Evolutionary conservation across 2,888 invertebrate species (phyloP).

Genomic region (Agrypnus murinus): DNA sequence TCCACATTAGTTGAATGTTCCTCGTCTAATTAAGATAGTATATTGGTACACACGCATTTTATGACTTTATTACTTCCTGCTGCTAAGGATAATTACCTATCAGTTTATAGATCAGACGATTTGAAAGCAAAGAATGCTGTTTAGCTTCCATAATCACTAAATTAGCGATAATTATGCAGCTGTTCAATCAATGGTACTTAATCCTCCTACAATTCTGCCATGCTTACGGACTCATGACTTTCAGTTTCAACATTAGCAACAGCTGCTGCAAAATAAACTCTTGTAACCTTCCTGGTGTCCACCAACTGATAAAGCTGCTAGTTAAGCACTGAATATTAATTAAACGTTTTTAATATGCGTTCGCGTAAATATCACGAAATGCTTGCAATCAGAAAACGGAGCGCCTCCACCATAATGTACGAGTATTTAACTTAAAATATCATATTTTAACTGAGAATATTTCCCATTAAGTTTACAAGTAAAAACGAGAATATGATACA

Average conservation of each 20-base stretch:
- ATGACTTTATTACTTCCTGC: conserved; percentile 2
- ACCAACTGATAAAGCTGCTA: not conserved
- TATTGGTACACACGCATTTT: not conserved
- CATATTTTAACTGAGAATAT: no score
- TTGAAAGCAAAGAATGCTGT: not conserved
- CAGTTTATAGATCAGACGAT: conserved; percentile 1
- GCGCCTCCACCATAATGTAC: no score
- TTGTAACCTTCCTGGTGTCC: not conserved
- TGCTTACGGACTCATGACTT: conserved; percentile 9
- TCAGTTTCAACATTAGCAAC: conserved; percentile 13
- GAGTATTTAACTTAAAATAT: no score
- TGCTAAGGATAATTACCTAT: not conserved
- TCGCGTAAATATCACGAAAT: no score
- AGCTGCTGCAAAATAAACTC: conserved; percentile 14
- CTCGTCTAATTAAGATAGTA: not conserved
- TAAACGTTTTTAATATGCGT: no score
- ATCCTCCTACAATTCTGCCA: not conserved
- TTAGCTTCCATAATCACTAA: conserved; percentile 16
- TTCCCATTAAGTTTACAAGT: no score
- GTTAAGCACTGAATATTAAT: no score
- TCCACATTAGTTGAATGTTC: conserved; percentile 1
- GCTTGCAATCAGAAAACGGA: no score
- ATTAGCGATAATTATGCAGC: conserved; percentile 11
- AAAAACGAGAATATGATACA: no score
- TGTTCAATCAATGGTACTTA: not conserved